Base-by-base conservation (phyloP, 2,797 vertebrate species). In the Microctenopoma stevenorrisi region DNA sequence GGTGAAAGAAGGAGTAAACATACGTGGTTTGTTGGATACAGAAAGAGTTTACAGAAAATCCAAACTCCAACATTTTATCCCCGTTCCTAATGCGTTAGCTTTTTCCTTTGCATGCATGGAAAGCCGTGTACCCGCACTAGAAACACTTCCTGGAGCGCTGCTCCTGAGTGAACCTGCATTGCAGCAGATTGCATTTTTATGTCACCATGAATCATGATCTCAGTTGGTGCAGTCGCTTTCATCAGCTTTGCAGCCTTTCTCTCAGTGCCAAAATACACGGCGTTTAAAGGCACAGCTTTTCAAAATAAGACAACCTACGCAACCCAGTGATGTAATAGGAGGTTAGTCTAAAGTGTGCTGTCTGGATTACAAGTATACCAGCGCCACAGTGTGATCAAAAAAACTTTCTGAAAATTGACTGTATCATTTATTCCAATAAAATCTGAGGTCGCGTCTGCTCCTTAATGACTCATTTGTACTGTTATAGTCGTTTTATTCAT, bases 161-260 rank as follows among this genome's bases (percentile, higher is more conserved):
- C 61, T 83, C 72, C 57, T 43, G 65, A 51, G 53, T 69, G 64
- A 76, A 71, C 66, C 37, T 13, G 49, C 59, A 62, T 83, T 79
- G 82, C 81, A 79, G 73, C 77, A 75, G 79, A 84, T 86, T 85
- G 70, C 71, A 7, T 72, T 79, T 79, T 82, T 57, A 81, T 82
- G 69, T 69, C 38, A 25, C 37, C 37, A 38, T 71, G 74, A 81
- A 73, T 86, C 73, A 71, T 16, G 35, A 79, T 70, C 60, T 65
- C 55, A 47, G 26, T 26, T 22, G 46, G 40, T 83, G 64, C 72
- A 52, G 48, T 61, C 22, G 7, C 64, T 64, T 66, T 83, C 72
- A 79, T 83, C 81, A 75, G 15, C 26, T 42, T 68, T 52, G 49
- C 7, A 52, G 35, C 60, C 46, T 56, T 33, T 68, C 44, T 22